These are phyloP conservation scores for Aphyosemion australe DNA, from an alignment of 2,113 vertebrate genomes.

Conservation along the genomic window DNA sequence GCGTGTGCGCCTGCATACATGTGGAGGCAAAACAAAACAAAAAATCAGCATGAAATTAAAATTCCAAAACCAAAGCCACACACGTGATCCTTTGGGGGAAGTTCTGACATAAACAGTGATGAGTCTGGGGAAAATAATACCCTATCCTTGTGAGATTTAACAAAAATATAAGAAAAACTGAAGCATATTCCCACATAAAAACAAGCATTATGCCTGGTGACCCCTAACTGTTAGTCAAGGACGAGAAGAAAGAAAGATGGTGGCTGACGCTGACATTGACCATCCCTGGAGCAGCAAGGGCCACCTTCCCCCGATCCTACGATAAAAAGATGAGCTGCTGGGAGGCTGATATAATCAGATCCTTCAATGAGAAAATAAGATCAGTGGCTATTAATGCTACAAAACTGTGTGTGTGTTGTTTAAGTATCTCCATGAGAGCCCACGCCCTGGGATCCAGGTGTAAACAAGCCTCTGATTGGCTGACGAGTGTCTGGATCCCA, in stretches of 20 bases:
- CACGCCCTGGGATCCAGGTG: neutral
- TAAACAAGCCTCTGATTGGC: constrained; percentile 49
- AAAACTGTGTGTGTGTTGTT: neutral
- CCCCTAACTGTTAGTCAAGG: constrained; percentile 33
- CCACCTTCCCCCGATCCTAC: neutral
- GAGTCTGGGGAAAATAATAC: constrained; percentile 7
- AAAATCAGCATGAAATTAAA: constrained; percentile 37
- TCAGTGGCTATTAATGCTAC: constrained; percentile 7
- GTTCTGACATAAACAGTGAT: constrained; percentile 24
- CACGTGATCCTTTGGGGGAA: constrained; percentile 11
- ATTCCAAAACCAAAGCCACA: constrained; percentile 32
- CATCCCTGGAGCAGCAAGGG: constrained; percentile 27
- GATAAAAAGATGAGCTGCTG: constrained; percentile 23
- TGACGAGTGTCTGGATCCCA: constrained; percentile 30
- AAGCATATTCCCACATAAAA: neutral
- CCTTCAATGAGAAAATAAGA: constrained; percentile 26
- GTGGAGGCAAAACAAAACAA: constrained; percentile 19
- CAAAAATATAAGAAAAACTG: too few relatives aligned
- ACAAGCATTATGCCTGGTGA: constrained; percentile 5
- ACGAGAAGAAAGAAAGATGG: constrained; percentile 18
- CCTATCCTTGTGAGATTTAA: neutral
- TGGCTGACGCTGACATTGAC: constrained; percentile 18
- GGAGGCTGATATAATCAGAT: constrained; percentile 4
- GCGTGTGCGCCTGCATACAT: constrained; percentile 9
- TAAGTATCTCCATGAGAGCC: neutral